phyloP scores from a whole-genome alignment of 2,797 vertebrate genomes.

The Cryptoblepharus egeriae region DNA sequence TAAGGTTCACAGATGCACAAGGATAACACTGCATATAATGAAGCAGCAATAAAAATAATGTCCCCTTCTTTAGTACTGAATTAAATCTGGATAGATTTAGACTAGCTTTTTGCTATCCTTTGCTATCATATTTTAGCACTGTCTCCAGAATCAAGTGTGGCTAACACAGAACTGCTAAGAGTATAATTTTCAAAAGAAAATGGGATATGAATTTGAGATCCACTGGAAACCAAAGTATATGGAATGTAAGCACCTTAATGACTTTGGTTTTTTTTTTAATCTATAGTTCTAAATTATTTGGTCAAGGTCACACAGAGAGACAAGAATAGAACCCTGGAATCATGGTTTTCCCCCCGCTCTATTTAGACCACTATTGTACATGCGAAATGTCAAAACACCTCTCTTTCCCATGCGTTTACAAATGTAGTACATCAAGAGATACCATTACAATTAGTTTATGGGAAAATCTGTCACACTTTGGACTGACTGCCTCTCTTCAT shows the following conservation, averaged over 20 bases:
- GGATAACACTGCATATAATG: not conserved
- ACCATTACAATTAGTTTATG: not conserved
- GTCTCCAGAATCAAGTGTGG: not conserved
- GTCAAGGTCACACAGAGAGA: slow-evolving; percentile 18
- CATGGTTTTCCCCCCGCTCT: not conserved
- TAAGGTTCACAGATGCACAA: not conserved
- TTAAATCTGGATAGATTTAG: not conserved
- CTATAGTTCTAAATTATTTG: not conserved
- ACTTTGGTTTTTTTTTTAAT: not conserved
- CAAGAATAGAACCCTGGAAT: not conserved
- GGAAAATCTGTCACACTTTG: slow-evolving; percentile 43
- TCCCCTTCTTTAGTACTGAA: slow-evolving; percentile 14
- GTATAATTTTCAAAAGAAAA: not conserved
- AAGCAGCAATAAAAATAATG: not conserved
- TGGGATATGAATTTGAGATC: not conserved
- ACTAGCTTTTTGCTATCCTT: not conserved
- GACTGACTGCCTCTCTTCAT: slow-evolving; percentile 47
- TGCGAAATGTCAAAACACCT: not conserved
- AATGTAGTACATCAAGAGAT: fast-evolving
- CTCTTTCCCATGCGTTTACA: not conserved
- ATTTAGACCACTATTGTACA: not conserved
- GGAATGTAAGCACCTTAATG: not conserved
- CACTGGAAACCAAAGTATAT: not conserved
- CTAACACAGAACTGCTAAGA: not conserved
- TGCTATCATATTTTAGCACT: not conserved